These are phyloP conservation scores for Panopea generosa DNA, from an alignment of 2,888 invertebrate species.

Conservation along the genomic window DNA sequence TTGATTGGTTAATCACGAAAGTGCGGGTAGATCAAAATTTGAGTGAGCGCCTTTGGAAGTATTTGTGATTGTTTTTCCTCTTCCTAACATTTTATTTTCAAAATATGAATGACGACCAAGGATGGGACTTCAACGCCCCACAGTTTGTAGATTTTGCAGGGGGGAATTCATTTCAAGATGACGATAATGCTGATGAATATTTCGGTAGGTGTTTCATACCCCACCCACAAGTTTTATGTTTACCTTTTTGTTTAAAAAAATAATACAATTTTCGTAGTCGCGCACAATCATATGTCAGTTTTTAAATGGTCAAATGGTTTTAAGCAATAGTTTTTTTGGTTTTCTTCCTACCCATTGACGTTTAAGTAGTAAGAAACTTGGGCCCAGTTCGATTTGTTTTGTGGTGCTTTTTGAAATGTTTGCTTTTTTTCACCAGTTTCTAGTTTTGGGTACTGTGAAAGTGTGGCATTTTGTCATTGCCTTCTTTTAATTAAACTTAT, in stretches of 20 bases:
- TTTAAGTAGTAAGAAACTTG: background rate
- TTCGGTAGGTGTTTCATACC: slow-evolving; percentile 70
- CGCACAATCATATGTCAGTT: no score
- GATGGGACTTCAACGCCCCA: slow-evolving; percentile 78
- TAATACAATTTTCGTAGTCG: no score
- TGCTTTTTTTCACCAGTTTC: no score
- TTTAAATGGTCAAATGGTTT: background rate
- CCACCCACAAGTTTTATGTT: background rate
- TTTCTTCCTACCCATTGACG: background rate
- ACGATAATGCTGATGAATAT: slow-evolving; percentile 71
- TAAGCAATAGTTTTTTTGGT: background rate
- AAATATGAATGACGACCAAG: slow-evolving; percentile 14
- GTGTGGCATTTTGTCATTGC: no score
- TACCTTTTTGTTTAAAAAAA: background rate
- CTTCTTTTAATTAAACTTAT: no score
- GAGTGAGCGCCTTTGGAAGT: slow-evolving; percentile 1
- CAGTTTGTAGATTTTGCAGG: slow-evolving; percentile 78
- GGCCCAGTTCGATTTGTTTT: background rate
- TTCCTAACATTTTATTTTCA: background rate
- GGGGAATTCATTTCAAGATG: slow-evolving; percentile 47
- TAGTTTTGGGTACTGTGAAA: no score
- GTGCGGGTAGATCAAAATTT: slow-evolving; percentile 62
- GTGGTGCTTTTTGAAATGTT: no score
- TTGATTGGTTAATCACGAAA: slow-evolving; percentile 64
- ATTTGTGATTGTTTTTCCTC: background rate